Evolutionary conservation across 2,888 invertebrate species (phyloP).

Genomic region (Drosophila austrosaltans): DNA sequence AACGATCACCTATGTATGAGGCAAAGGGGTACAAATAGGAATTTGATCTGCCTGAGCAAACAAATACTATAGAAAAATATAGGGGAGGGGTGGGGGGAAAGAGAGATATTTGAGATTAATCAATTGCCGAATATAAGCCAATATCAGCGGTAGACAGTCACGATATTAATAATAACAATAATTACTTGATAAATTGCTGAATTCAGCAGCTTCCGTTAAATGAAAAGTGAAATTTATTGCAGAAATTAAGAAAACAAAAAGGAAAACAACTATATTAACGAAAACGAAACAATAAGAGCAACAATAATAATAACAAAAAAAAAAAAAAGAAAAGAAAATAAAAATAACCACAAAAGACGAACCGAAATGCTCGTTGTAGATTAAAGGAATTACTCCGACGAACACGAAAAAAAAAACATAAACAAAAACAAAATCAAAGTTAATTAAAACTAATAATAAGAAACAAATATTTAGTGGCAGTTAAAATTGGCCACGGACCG

Average conservation of each 20-base stretch:
- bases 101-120: slow-evolving; percentile 3
- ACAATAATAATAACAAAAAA: slow-evolving; percentile 4
- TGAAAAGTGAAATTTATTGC: slow-evolving; percentile 14
- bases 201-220: slow-evolving; percentile 14
- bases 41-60: not conserved
- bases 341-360: slow-evolving; percentile 3
- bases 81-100: not conserved
- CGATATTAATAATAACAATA: slow-evolving; percentile 10
- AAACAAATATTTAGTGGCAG: slow-evolving; percentile 3
- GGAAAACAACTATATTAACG: not conserved
- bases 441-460: slow-evolving; percentile 15
- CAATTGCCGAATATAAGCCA: not conserved
- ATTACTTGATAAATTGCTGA: slow-evolving; percentile 2
- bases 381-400: slow-evolving; percentile 1
- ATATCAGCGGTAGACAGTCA: not conserved
- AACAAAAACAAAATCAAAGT: slow-evolving; percentile 12
- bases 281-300: slow-evolving; percentile 2
- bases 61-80: no score
- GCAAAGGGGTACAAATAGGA: not conserved
- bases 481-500: slow-evolving; percentile 19
- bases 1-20: no score
- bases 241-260: not conserved
- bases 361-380: no score
- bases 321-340: no score
- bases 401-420: not conserved